Evolutionary conservation across 2,113 vertebrate genomes (phyloP).

Genomic region (Tupaia chinensis): DNA sequence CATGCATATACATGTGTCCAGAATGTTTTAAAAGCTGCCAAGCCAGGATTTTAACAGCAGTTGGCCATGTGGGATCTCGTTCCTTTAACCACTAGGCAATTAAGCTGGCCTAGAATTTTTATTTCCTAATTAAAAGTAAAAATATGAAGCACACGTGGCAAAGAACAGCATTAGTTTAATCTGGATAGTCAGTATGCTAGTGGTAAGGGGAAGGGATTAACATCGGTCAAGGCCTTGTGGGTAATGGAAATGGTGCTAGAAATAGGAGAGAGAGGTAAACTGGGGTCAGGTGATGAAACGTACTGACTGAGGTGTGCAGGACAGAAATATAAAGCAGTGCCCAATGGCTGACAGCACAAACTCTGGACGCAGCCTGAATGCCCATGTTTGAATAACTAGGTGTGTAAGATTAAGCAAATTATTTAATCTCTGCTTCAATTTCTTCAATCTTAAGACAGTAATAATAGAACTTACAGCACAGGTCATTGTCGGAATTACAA

Average conservation of each 20-base stretch:
- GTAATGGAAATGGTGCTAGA: background rate
- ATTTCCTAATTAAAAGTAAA: slow-evolving; percentile 40
- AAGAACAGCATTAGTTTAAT: background rate
- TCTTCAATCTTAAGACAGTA: background rate
- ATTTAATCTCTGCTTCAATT: slow-evolving; percentile 6
- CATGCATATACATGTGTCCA: no score
- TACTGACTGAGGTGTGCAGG: background rate
- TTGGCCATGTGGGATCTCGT: no score
- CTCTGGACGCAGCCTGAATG: background rate
- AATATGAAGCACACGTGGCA: background rate
- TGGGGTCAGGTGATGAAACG: background rate
- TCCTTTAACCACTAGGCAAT: no score
- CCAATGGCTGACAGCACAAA: background rate
- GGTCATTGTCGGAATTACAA: background rate
- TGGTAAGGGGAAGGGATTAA: background rate
- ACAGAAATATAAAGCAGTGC: background rate
- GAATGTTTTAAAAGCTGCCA: no score
- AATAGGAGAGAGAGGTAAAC: background rate
- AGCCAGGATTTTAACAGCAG: no score
- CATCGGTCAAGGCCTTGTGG: background rate
- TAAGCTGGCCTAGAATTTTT: background rate
- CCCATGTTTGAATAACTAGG: background rate
- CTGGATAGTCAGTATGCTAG: background rate
- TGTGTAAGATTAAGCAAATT: slow-evolving; percentile 4
- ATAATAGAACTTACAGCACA: background rate